phyloP scores from a whole-genome alignment of 2,797 vertebrate species.

The Phaenicophaeus curvirostris region DNA sequence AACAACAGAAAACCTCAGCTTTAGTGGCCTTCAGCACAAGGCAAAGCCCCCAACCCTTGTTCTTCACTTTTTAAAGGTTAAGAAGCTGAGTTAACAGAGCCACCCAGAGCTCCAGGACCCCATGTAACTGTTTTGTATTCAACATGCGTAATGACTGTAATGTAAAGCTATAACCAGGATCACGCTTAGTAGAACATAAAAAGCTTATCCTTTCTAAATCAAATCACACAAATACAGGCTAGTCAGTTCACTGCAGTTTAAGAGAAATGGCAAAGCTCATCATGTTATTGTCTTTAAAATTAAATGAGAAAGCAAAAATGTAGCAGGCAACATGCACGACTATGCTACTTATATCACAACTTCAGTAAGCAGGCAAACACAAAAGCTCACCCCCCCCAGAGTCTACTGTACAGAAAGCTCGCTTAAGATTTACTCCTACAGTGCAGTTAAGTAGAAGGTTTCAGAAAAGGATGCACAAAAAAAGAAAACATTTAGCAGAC shows the following conservation, averaged over 20 bases:
- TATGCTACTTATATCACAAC: constrained; percentile 71
- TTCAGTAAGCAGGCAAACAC: constrained; percentile 50
- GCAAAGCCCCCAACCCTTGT: neutral
- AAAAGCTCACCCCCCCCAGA: constrained; percentile 49
- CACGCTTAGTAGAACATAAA: neutral
- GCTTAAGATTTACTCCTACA: constrained; percentile 57
- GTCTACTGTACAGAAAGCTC: constrained; percentile 49
- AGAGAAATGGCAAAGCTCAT: constrained; percentile 55
- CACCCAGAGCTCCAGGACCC: neutral
- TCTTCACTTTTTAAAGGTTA: neutral
- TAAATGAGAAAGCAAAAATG: constrained; percentile 66
- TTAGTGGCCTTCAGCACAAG: neutral
- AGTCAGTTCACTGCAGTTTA: constrained; percentile 48
- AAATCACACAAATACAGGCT: constrained; percentile 43
- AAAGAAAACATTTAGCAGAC: constrained; percentile 81
- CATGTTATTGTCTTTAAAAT: constrained; percentile 21
- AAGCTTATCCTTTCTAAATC: constrained; percentile 28
- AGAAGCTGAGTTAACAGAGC: neutral
- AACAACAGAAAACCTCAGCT: neutral
- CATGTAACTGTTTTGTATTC: neutral
- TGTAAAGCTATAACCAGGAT: neutral
- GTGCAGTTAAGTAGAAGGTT: constrained; percentile 66
- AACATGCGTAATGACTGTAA: neutral
- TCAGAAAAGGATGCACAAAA: constrained; percentile 80
- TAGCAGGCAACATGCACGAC: constrained; percentile 74